Evolutionary conservation across 2,888 invertebrate species (phyloP).

Genomic region (Atethmia centrago): DNA sequence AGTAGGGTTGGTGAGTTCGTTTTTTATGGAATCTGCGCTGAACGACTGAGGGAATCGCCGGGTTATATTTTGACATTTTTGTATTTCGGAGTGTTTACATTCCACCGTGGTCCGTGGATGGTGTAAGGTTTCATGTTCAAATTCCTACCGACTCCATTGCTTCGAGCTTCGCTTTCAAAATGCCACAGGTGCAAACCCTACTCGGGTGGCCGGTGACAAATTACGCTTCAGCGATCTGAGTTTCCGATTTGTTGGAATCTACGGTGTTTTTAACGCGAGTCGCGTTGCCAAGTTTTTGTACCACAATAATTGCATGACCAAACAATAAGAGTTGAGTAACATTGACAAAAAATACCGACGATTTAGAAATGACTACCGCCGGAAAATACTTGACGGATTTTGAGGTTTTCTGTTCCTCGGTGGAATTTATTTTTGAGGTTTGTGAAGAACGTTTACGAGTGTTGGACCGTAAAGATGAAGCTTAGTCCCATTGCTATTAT

Average conservation of each 20-base stretch:
- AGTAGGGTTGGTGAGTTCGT: slow-evolving; percentile 61
- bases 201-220: slow-evolving; percentile 66
- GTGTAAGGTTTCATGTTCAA: slow-evolving; percentile 18
- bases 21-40: neutral
- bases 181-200: slow-evolving; percentile 55
- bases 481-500: neutral
- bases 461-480: neutral
- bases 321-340: slow-evolving; percentile 64
- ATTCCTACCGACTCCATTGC: slow-evolving; percentile 8
- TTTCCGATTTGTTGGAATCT: slow-evolving; percentile 73
- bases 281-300: slow-evolving; percentile 63
- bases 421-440: slow-evolving; percentile 16
- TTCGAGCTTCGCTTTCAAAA: slow-evolving; percentile 39
- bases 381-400: slow-evolving; percentile 46
- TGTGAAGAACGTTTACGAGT: neutral
- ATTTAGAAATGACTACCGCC: slow-evolving; percentile 62
- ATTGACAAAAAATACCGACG: slow-evolving; percentile 58
- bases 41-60: neutral
- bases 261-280: slow-evolving; percentile 56
- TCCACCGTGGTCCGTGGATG: neutral
- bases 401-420: slow-evolving; percentile 34
- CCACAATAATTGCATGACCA: slow-evolving; percentile 64
- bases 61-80: neutral
- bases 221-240: slow-evolving; percentile 68
- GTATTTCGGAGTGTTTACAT: no score